phyloP scores from a whole-genome alignment of 2,797 vertebrate genomes.

The Alosa sapidissima region DNA sequence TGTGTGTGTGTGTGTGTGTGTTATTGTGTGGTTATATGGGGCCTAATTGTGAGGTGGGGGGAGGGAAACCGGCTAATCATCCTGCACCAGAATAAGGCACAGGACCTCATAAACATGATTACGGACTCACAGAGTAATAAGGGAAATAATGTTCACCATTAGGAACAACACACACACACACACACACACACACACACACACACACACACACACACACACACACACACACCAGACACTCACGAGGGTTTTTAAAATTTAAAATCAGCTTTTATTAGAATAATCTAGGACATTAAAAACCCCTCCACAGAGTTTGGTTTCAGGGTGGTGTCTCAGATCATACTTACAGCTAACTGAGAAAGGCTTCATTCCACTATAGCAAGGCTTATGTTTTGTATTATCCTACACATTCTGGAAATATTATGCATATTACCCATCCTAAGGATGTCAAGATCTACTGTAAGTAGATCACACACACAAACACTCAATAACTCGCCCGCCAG shows the following conservation, averaged over 20 bases:
- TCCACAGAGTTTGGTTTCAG: background rate
- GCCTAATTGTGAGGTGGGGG: slow-evolving; percentile 36
- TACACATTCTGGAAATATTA: background rate
- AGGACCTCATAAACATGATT: slow-evolving; percentile 6
- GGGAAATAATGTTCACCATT: slow-evolving; percentile 15
- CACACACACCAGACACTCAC: background rate
- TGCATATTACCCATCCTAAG: background rate
- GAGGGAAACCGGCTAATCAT: slow-evolving; percentile 30
- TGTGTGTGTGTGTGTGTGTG: slow-evolving; percentile 47
- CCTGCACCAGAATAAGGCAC: slow-evolving; percentile 16
- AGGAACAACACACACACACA: slow-evolving; percentile 12
- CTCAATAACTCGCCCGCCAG: background rate
- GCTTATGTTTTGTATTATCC: background rate
- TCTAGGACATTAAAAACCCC: background rate
- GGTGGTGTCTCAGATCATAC: background rate
- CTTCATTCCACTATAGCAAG: background rate
- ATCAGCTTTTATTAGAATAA: background rate
- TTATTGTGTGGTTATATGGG: slow-evolving; percentile 11
- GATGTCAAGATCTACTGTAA: background rate
- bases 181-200: slow-evolving; percentile 5
- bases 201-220: background rate
- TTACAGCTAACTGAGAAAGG: background rate
- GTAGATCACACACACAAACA: background rate
- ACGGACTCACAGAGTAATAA: background rate
- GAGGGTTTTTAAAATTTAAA: background rate